Evolutionary conservation across 2,113 vertebrate species (phyloP), one percentile per base, ranked within the genome.

Genomic region (Empidonax alnorum): DNA sequence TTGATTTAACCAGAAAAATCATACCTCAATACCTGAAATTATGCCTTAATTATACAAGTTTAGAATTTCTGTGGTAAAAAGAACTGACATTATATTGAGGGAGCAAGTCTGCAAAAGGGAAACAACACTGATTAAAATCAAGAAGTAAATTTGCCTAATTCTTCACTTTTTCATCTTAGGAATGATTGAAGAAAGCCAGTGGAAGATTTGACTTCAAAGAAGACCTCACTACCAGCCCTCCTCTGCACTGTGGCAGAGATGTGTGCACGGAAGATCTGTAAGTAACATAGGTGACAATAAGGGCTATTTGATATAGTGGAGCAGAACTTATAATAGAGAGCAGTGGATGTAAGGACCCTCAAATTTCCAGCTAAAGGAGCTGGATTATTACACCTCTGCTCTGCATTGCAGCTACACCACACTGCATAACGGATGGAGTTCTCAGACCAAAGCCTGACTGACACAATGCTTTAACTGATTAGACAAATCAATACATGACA

Each of bases 261-360:
- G 2, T 42, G 46, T 31, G 33, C 28, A 24, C 0, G 0, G 25
- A 23, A 50, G 20, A 47, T 11, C 25, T n/a, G 14, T 15, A 13
- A 74, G 33, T 58, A 86, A 63, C 35, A 35, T 0, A 12, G 21
- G 13, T 72, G 27, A 46, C 15, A 69, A 22, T 11, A 55, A 27
- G 6, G 31, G 35, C 12, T 21, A 42, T 44, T 9, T 50, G 17
- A 83, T 19, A 19, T 14, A 69, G 28, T 44, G 42, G 14, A 90
- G 33, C 37, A 93, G 67, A 68, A 72, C 10, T 35, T 71, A 16
- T 28, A 77, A 65, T 5, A 87, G 46, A 23, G 31, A 44, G n/a
- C 2, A 2, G 14, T 39, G 66, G 46, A 50, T 0, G 0, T 44
- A 82, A 62, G 37, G 21, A 58, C 5, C 14, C 12, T 37, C 58